Conservation (phyloP, 2,113 vertebrate genomes). For the Actenoides lindsayi region DNA sequence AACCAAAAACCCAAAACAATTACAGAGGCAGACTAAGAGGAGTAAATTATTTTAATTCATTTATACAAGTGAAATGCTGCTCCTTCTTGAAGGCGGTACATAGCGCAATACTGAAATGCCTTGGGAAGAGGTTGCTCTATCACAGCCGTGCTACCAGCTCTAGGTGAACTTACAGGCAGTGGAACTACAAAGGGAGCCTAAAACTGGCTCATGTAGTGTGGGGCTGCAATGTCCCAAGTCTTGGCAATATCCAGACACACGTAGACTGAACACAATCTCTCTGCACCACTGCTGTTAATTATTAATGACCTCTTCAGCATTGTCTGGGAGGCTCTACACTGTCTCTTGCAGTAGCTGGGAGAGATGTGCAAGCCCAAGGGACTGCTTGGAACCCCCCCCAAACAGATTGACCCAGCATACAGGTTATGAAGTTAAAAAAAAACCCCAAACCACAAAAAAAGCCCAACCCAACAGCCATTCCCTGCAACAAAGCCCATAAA, state of each 20-base stretch:
- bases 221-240: neutral
- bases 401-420: neutral
- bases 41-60: conserved; percentile 23
- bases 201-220: neutral
- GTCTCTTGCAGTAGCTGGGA: neutral
- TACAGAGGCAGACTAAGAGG: conserved; percentile 1
- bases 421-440: neutral
- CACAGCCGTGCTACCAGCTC: neutral
- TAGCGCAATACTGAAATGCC: neutral
- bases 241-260: neutral
- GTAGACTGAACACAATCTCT: neutral
- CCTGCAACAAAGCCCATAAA: neutral
- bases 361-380: neutral
- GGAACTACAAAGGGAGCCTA: neutral
- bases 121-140: neutral
- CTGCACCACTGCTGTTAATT: neutral
- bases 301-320: neutral
- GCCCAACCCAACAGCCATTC: neutral
- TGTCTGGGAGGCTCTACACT: neutral
- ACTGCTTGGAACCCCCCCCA: too few species aligned
- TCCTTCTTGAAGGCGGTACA: neutral
- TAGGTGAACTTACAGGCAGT: neutral
- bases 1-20: neutral
- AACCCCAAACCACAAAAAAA: neutral
- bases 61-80: neutral